A percentile compares a stretch with the other conserved stretches of the same genome.
These are phyloP conservation scores for Rhodophaea formosa DNA, from an alignment of 2,888 invertebrate species.

Conservation along the genomic window DNA sequence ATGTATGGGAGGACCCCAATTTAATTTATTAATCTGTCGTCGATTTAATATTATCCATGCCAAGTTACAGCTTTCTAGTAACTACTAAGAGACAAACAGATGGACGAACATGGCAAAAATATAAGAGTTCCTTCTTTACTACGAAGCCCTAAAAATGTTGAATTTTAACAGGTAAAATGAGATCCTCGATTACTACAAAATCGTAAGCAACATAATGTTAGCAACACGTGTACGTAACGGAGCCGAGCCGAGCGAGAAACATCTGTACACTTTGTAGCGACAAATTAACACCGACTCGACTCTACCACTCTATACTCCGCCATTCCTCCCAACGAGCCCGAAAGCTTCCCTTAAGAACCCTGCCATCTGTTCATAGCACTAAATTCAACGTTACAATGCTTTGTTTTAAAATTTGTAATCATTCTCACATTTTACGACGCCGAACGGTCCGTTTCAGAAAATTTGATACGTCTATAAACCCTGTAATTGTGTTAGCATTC, in stretches of 20 bases:
- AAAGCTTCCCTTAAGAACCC: conserved; percentile 70
- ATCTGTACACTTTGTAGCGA: conserved; percentile 72
- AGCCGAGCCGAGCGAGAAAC: conserved; percentile 41
- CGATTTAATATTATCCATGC: too few relatives aligned
- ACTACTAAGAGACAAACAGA: too few relatives aligned
- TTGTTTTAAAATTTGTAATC: conserved; percentile 80
- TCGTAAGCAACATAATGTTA: conserved; percentile 1
- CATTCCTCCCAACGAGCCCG: conserved; percentile 64
- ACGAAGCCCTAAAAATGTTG: too few relatives aligned
- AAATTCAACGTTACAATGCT: conserved; percentile 76
- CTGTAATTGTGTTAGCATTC: conserved; percentile 78
- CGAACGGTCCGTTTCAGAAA: conserved; percentile 78
- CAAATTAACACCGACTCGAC: conserved; percentile 73
- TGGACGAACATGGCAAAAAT: too few relatives aligned
- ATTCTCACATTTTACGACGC: conserved; percentile 79
- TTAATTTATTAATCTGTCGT: too few relatives aligned
- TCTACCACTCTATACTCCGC: conserved; percentile 62
- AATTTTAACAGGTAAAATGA: not conserved
- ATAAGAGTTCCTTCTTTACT: too few relatives aligned
- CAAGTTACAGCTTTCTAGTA: too few relatives aligned
- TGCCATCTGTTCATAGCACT: conserved; percentile 72
- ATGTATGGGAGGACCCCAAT: too few relatives aligned
- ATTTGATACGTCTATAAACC: conserved; percentile 79
- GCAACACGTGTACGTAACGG: conserved; percentile 17
- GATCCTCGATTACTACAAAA: not conserved